Percentiles rank a stretch among this genome's conserved stretches.
These are phyloP conservation scores for Phaenicophaeus curvirostris DNA, from an alignment of 2,797 vertebrate genomes.

Conservation along the genomic window DNA sequence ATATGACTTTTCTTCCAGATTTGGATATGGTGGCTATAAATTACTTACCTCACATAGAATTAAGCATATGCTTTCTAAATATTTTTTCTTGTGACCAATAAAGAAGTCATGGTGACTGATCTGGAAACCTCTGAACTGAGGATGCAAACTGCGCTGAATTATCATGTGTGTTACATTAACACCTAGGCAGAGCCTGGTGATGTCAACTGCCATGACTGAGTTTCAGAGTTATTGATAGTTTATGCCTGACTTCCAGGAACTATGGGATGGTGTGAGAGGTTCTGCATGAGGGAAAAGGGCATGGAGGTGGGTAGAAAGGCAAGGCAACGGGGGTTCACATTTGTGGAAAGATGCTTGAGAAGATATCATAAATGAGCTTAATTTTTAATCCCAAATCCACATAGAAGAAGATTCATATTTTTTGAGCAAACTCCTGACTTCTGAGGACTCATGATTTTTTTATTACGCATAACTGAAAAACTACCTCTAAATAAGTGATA, in stretches of 20 bases:
- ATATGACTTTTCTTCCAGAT: not conserved
- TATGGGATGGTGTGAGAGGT: not conserved
- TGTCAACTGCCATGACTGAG: accelerated
- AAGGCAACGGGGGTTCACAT: not conserved
- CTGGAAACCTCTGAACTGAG: not conserved
- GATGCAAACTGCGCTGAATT: not conserved
- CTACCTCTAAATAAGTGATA: not conserved
- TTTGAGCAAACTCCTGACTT: not conserved
- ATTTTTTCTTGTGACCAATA: not conserved
- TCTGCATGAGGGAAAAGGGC: not conserved
- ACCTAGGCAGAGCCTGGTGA: not conserved
- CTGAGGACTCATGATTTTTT: not conserved
- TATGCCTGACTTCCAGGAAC: not conserved
- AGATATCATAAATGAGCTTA: not conserved
- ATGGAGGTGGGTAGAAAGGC: not conserved
- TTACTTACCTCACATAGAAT: not conserved
- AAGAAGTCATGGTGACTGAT: not conserved
- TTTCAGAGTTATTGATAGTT: not conserved
- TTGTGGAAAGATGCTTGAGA: not conserved
- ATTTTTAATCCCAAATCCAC: not conserved
- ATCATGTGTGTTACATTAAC: not conserved
- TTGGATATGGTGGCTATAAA: not conserved
- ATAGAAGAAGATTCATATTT: not conserved
- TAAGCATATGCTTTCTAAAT: not conserved
- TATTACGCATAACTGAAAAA: not conserved